Evolutionary conservation across 2,113 vertebrate species (phyloP).

Genomic region (Genyomyrus donnyi): DNA sequence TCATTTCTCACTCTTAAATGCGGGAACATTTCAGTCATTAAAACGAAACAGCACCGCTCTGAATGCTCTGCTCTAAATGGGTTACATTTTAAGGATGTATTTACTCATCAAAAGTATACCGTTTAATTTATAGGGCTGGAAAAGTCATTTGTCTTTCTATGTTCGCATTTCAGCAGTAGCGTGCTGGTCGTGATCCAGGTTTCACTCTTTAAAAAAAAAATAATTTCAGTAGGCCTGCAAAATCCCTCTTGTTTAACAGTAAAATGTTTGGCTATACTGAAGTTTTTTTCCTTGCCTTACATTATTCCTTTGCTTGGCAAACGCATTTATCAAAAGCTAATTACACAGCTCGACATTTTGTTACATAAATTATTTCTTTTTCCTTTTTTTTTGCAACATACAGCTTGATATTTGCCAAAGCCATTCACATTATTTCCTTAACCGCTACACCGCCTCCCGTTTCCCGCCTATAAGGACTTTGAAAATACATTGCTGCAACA

Average conservation of each 20-base stretch:
- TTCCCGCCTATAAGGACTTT: neutral
- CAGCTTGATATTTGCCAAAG: neutral
- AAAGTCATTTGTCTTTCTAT: neutral
- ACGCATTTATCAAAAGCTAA: neutral
- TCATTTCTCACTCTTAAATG: slow-evolving; percentile 2
- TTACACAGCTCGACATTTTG: neutral
- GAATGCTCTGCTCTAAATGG: neutral
- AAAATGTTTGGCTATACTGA: neutral
- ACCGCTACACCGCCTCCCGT: neutral
- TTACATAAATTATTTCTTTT: neutral
- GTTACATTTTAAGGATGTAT: slow-evolving; percentile 5
- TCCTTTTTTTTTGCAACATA: neutral
- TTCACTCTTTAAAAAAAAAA: neutral
- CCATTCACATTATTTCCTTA: neutral
- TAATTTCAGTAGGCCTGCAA: neutral
- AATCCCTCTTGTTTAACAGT: neutral
- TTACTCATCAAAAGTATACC: slow-evolving; percentile 1
- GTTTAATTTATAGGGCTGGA: slow-evolving; percentile 3
- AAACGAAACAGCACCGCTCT: neutral
- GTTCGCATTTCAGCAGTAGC: neutral
- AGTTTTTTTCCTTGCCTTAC: neutral
- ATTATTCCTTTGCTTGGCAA: neutral
- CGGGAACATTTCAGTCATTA: neutral
- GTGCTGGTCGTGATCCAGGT: neutral
- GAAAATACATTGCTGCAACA: neutral